phyloP scores from a whole-genome alignment of 2,888 invertebrate species.

The Leptogaster cylindrica region DNA sequence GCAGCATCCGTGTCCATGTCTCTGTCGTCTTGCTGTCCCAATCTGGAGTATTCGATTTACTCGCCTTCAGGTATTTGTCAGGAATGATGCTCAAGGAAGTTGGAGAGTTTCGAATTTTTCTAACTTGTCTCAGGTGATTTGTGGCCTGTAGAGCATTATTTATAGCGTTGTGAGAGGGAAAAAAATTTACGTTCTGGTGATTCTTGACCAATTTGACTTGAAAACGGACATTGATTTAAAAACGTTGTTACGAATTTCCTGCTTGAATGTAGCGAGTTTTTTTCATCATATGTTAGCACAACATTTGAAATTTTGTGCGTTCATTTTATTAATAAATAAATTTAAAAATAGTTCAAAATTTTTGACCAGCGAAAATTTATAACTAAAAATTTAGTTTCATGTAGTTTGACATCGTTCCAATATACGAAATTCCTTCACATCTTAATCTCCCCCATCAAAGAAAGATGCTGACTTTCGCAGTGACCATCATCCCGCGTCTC shows the following conservation, averaged over 20 bases:
- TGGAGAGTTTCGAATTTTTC: slow-evolving; percentile 41
- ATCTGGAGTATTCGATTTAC: slow-evolving; percentile 50
- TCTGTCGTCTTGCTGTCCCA: slow-evolving; percentile 30
- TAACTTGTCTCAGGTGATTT: slow-evolving; percentile 50
- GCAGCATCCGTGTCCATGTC: slow-evolving; percentile 37
- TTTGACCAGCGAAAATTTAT: neutral
- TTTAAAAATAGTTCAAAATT: neutral
- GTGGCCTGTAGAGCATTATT: slow-evolving; percentile 49
- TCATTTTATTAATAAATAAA: neutral
- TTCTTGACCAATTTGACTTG: slow-evolving; percentile 32
- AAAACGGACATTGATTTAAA: slow-evolving; percentile 29
- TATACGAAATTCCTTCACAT: too few relatives aligned
- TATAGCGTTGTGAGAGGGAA: slow-evolving; percentile 44
- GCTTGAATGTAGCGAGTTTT: too few relatives aligned
- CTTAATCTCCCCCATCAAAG: too few relatives aligned
- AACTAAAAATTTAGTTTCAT: too few relatives aligned
- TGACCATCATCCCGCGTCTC: neutral
- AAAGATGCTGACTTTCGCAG: too few relatives aligned
- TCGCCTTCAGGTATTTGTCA: slow-evolving; percentile 50
- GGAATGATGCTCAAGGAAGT: slow-evolving; percentile 41
- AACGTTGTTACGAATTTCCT: neutral
- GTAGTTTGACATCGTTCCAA: too few relatives aligned
- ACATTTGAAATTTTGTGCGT: neutral
- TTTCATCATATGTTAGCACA: too few relatives aligned
- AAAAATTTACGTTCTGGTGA: slow-evolving; percentile 34